Evolutionary conservation across 1,140 invertebrate genomes (phyloP), one percentile per base, ranked within the genome.

Genomic region (Drosophila santomea): DNA sequence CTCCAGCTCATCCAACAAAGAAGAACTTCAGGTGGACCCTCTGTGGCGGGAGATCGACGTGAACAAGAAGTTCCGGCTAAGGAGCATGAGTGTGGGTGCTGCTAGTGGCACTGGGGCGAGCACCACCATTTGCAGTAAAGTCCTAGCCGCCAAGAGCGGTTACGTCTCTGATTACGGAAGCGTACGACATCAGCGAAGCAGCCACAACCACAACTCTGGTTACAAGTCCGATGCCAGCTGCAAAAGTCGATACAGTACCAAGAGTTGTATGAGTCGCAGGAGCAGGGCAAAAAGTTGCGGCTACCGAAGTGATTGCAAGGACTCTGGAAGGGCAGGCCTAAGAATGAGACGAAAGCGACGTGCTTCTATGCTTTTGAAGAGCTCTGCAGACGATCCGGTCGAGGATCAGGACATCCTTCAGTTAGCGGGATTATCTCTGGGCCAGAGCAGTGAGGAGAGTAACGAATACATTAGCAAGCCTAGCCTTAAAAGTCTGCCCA

Each of bases 31-130:
- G 15, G 58, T 94, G 10, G 94, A 94, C 83, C 94, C 94, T 0
- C 93, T 94, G 3, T 94, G 94, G 94, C 93, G 94, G 58, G 93
- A 94, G 91, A 94, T 94, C n/a, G 94, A 94, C 86, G 91, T 94
- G 0, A 94, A 94, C 86, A 94, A 94, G 25, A 94, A 94, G 89
- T 94, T 94, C 75, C 93, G 94, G 59, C 92, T 94, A 5, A 83
- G 91, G 54, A 94, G 94, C 61, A 89, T 94, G 91, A 94, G 94
- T 79, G 94, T 94, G 59, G 93, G 94, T 28, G 90, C 52, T 6
- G 62, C 93, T 69, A 93, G 94, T 74, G 92, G 93, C 15, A 35
- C 63, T 2, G 76, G 93, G 1, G 59, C 64, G 1, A 93, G 93
- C 8, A 93, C 92, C 91, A 82, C 94, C 93, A 89, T 94, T 73